Percentiles rank a stretch among this genome's conserved stretches.
These are phyloP conservation scores for Drosophila robusta DNA, from an alignment of 2,888 invertebrate genomes.

Conservation along the genomic window DNA sequence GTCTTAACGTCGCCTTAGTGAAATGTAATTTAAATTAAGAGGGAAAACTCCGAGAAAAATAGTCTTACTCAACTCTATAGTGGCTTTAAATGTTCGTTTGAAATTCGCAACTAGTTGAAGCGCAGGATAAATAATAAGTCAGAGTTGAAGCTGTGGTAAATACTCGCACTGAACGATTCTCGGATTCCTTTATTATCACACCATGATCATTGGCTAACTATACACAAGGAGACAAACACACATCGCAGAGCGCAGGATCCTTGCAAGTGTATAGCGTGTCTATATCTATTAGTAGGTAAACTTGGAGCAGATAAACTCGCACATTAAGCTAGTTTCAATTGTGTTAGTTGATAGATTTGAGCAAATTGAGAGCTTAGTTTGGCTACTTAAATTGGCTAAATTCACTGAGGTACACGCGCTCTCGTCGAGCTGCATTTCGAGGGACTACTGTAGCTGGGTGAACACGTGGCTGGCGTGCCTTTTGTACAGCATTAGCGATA, in stretches of 20 bases:
- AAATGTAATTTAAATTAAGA: background rate
- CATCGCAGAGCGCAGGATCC: background rate
- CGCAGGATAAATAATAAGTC: background rate
- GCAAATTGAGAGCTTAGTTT: constrained; percentile 28
- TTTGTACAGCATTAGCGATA: constrained; percentile 70
- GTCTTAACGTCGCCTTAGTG: too few relatives aligned
- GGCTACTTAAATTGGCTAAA: constrained; percentile 26
- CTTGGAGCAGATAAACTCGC: constrained; percentile 15
- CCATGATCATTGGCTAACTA: constrained; percentile 36
- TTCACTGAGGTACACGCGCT: constrained; percentile 21
- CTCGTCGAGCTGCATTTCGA: background rate
- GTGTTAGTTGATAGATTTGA: constrained; percentile 22
- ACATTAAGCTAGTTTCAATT: constrained; percentile 34
- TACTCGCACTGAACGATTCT: constrained; percentile 15
- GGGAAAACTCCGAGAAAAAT: background rate
- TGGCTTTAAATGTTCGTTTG: background rate
- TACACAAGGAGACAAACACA: constrained; percentile 3
- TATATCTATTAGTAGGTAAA: constrained; percentile 16
- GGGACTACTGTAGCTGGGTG: constrained; percentile 34
- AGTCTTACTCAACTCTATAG: too few relatives aligned
- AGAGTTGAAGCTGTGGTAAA: background rate
- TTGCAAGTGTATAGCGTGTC: background rate
- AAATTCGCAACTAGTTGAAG: background rate
- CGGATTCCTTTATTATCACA: constrained; percentile 68
- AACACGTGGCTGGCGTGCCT: constrained; percentile 52